A percentile compares a stretch with the other conserved stretches of the same genome.
These are phyloP conservation scores for Columba janthina DNA, from an alignment of 2,113 vertebrate genomes.

Conservation along the genomic window DNA sequence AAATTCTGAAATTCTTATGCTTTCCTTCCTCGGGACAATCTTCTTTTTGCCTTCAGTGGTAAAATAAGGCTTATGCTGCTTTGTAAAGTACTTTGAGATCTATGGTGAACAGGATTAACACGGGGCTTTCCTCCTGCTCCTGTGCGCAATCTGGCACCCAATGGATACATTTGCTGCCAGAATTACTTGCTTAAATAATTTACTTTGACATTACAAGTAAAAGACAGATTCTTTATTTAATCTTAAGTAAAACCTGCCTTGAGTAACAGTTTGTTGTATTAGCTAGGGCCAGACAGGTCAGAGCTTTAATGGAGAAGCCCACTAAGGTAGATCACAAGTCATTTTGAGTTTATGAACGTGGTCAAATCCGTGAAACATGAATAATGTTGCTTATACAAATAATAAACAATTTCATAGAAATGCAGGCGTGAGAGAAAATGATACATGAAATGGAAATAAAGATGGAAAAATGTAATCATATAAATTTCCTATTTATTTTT, in stretches of 20 bases:
- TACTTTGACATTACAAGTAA: conserved; percentile 21
- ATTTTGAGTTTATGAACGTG: background rate
- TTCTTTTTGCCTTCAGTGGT: conserved; percentile 17
- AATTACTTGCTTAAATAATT: conserved; percentile 37
- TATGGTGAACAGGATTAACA: conserved; percentile 11
- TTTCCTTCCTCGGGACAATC: conserved; percentile 9
- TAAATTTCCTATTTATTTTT: conserved; percentile 82
- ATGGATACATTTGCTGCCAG: conserved; percentile 27
- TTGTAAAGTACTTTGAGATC: background rate
- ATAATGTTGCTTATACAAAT: background rate
- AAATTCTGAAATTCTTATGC: conserved; percentile 12
- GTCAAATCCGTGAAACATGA: background rate
- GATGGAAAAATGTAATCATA: conserved; percentile 77
- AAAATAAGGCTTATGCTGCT: conserved; percentile 1
- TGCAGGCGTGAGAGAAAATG: background rate
- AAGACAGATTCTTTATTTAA: conserved; percentile 32
- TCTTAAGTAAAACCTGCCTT: conserved; percentile 4
- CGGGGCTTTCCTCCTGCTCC: background rate
- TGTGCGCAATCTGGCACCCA: background rate
- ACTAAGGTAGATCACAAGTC: background rate
- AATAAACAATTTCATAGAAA: background rate
- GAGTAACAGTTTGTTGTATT: background rate
- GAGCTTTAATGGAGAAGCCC: background rate
- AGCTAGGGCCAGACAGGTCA: background rate
- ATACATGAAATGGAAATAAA: conserved; percentile 14